phyloP scores from a whole-genome alignment of 1,140 invertebrate species.

The Halyomorpha halys region DNA sequence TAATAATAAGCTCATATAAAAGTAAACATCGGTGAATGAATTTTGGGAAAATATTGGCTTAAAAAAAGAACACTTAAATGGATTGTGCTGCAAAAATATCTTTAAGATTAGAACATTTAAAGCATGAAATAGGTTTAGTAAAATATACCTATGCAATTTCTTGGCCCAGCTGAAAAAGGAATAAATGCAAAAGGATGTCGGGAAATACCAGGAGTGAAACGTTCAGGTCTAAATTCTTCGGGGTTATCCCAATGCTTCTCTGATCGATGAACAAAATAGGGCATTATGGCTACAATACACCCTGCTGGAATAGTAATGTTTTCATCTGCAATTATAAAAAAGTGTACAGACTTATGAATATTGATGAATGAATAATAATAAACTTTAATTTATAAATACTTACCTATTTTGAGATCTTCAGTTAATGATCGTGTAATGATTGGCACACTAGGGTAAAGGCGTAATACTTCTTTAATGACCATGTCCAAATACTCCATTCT shows the following conservation, averaged over 20 bases:
- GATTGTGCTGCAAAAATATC: no score
- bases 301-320: slow-evolving; percentile 39
- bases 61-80: no score
- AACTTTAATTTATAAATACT: slow-evolving; percentile 23
- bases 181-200: slow-evolving; percentile 51
- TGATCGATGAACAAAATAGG: slow-evolving; percentile 45
- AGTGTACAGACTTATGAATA: background rate
- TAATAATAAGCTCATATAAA: no score
- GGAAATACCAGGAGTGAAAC: slow-evolving; percentile 49
- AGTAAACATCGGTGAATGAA: no score
- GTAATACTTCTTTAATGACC: slow-evolving; percentile 38
- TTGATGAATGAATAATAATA: background rate
- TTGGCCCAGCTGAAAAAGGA: slow-evolving; percentile 61
- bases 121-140: no score
- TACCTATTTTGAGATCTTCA: slow-evolving; percentile 45
- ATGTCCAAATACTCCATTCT: slow-evolving; percentile 43
- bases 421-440: slow-evolving; percentile 37
- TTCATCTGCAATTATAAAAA: slow-evolving; percentile 1
- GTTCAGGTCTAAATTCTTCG: slow-evolving; percentile 60
- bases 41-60: no score
- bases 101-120: no score
- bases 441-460: slow-evolving; percentile 44
- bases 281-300: slow-evolving; percentile 40
- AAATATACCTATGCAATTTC: slow-evolving; percentile 58
- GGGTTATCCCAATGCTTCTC: slow-evolving; percentile 50